Percentiles rank a stretch among this genome's conserved stretches.
Conservation (phyloP, 2,888 invertebrate genomes). For the Amphiduros pacificus region DNA sequence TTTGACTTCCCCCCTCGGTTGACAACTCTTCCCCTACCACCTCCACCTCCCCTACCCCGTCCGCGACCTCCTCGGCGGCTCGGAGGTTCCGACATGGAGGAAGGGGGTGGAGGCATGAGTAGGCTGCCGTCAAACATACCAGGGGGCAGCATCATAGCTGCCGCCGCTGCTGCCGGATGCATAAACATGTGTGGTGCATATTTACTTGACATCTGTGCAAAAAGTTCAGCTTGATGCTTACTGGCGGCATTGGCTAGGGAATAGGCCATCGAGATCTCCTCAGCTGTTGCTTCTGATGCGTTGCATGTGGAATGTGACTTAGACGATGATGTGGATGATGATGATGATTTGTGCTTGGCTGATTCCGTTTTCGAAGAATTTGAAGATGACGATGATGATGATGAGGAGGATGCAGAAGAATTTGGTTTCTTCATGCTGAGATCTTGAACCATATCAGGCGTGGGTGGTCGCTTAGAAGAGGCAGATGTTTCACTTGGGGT, state of each 20-base stretch:
- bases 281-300: too few species aligned
- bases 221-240: background rate
- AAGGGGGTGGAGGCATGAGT: constrained; percentile 21
- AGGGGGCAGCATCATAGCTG: constrained; percentile 26
- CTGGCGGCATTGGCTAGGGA: too few species aligned
- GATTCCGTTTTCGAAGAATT: too few species aligned
- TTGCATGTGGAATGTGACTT: background rate
- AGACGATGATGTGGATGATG: constrained; percentile 3
- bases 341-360: too few species aligned
- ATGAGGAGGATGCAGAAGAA: background rate
- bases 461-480: background rate
- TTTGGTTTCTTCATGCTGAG: constrained; percentile 31
- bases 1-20: background rate
- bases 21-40: background rate
- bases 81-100: constrained; percentile 11
- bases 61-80: constrained; percentile 19
- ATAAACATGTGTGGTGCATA: constrained; percentile 11
- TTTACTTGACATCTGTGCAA: background rate
- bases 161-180: constrained; percentile 24
- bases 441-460: constrained; percentile 20
- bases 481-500: background rate
- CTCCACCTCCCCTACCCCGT: constrained; percentile 12
- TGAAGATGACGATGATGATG: background rate
- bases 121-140: constrained; percentile 29
- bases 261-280: too few species aligned